A percentile compares a stretch with the other conserved stretches of the same genome.
Conservation (phyloP, 2,888 invertebrate species). For the Drosophila aldrichi region DNA sequence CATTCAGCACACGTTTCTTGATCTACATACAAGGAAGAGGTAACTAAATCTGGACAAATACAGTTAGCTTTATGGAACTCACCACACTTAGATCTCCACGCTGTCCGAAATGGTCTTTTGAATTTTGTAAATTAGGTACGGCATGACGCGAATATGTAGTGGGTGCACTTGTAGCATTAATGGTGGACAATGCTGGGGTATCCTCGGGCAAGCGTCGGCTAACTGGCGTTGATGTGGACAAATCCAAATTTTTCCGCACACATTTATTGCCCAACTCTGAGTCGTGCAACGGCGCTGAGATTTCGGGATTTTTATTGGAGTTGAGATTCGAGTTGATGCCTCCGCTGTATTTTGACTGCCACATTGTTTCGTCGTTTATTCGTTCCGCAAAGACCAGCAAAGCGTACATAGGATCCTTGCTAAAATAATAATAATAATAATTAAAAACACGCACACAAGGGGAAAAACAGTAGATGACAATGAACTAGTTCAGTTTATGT, state of each 20-base stretch:
- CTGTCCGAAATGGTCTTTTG: constrained; percentile 38
- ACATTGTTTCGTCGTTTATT: constrained; percentile 53
- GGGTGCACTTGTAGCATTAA: background rate
- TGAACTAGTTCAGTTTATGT: background rate
- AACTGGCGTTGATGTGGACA: constrained; percentile 78
- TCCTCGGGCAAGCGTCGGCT: constrained; percentile 40
- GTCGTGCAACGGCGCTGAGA: constrained; percentile 46
- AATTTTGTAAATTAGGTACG: background rate
- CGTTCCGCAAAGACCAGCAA: constrained; percentile 80
- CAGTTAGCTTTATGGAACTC: background rate
- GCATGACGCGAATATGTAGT: constrained; percentile 17
- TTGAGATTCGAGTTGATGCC: background rate
- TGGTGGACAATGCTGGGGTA: background rate
- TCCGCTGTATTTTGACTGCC: background rate
- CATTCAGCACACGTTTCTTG: constrained; percentile 83
- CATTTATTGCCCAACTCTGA: background rate
- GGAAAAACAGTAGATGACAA: background rate
- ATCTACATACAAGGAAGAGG: constrained; percentile 64
- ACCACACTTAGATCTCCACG: constrained; percentile 79
- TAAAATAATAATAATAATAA: constrained; percentile 22
- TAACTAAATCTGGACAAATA: too few relatives aligned
- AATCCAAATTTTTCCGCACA: constrained; percentile 64
- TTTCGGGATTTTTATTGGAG: constrained; percentile 29
- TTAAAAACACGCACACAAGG: background rate
- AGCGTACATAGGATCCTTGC: constrained; percentile 83